Base-by-base conservation (phyloP, 2,113 vertebrate species). In the Orientallactaga bullata region DNA sequence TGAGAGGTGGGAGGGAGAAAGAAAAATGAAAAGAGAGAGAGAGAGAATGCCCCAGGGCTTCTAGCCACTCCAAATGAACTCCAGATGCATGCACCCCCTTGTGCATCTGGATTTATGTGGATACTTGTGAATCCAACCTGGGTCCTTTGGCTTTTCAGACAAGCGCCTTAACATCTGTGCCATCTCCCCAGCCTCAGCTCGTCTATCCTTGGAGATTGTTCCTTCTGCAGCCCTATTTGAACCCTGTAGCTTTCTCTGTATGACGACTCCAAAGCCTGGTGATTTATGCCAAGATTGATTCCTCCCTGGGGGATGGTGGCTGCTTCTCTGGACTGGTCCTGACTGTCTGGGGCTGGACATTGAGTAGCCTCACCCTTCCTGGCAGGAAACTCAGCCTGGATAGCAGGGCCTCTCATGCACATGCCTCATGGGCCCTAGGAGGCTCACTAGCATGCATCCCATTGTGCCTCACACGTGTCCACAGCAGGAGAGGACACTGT, bases 401-500 rank as follows among this genome's bases (percentile, higher is more conserved):
- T 23, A 9, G 61, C 13, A 7, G 10, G 21, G 16, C 17, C 9
- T 65, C 55, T 80, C 55, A 2, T 2, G 17, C 87, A 47, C 42
- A 47, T 47, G 42, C 42, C 42, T 8, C 42, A 8, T 47, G 42
- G 42, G 42, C 89, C 63, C 9, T n/a, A 16, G 55, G 42, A 35
- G 10, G 16, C 37, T n/a, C 37, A 35, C 69, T 17, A 26, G 65
- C 30, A 35, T 16, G 3, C 82, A 21, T 28, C 68, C 32, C 68
- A 12, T 1, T 13, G 12, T 51, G 84, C 15, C 78, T 17, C 5
- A 1, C 11, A 30, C 11, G 3, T 13, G 3, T 39, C 47, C 1
- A 24, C 7, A 18, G 26, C 32, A 16, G 15, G 47, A 37, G 23
- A 30, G 26, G 20, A 28, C 66, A 37, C 26, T 35, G 4, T n/a